phyloP scores from a whole-genome alignment of 2,888 invertebrate species.

The Hydroisotoma schaefferi region DNA sequence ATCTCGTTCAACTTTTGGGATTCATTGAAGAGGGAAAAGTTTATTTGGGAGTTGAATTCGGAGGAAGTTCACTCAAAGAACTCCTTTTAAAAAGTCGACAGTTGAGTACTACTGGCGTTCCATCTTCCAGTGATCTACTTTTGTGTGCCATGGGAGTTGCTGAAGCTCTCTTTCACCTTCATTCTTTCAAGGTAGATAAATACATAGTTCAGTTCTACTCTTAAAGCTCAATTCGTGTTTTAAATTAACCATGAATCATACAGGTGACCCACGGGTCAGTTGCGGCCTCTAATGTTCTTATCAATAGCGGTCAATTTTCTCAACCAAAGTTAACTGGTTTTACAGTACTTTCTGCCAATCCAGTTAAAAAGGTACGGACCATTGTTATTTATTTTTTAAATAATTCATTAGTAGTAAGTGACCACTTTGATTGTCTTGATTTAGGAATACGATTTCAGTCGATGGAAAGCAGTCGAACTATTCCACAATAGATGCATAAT shows the following conservation, averaged over 20 bases:
- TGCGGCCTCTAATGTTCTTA: background rate
- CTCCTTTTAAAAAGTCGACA: background rate
- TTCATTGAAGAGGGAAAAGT: slow-evolving; percentile 66
- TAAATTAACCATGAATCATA: slow-evolving; percentile 23
- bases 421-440: slow-evolving; percentile 22
- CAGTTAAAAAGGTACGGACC: slow-evolving; percentile 58
- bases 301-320: background rate
- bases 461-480: slow-evolving; percentile 78
- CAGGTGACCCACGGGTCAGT: slow-evolving; percentile 59
- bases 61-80: slow-evolving; percentile 43
- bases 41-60: slow-evolving; percentile 69
- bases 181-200: slow-evolving; percentile 59
- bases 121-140: slow-evolving; percentile 39
- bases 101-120: background rate
- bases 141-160: slow-evolving; percentile 62
- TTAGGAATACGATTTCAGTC: slow-evolving; percentile 64
- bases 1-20: slow-evolving; percentile 70
- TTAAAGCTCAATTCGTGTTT: too few species aligned
- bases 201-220: slow-evolving; percentile 1
- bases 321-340: slow-evolving; percentile 69
- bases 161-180: slow-evolving; percentile 68
- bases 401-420: background rate
- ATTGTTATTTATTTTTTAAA: background rate
- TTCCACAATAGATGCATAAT: slow-evolving; percentile 64
- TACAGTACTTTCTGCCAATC: slow-evolving; percentile 66